Evolutionary conservation across 2,888 invertebrate genomes (phyloP), one percentile per base, ranked within the genome.

Genomic region (Hypena proboscidalis): DNA sequence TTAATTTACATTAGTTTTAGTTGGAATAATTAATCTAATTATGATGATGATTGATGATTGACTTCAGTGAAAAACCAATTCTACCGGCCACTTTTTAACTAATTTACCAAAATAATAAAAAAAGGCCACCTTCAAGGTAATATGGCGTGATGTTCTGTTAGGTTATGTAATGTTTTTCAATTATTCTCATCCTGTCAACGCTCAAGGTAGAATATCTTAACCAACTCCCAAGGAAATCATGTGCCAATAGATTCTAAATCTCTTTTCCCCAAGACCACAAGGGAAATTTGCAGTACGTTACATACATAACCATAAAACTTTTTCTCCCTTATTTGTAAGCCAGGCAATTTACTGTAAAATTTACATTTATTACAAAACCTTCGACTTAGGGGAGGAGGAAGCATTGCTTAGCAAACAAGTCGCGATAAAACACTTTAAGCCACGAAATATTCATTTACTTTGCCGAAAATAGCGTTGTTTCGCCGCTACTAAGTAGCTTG

Each of bases 391-490:
- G 27, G 21, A 62, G 23, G 53, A 58, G 58, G 62, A 58, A 58
- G 45, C 35, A 17, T 11, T 26, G 10, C 40, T 46, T 60, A 56
- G 64, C 48, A 59, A 43, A 36, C 27, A 47, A 59, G 35, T 30
- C 23, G 40, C 43, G 44, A 48, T 64, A 59, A 61, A 61, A 35
- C 19, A 30, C 39, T 51, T 22, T 52, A 56, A 52, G 56, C 48
- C 56, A 17, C 52, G 48, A 56, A 44, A 61, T 60, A 41, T 49
- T 39, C 52, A 61, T 61, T 64, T 46, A 56, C 55, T 51, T 55
- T 48, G 40, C 37, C 30, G 26, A 20, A 44, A 36, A 48, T 51
- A 46, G 43, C 8, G 10, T 26, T 35, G 29, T 51, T 48, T 59
- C 43, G 37, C 44, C 25, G 17, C 13, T 41, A 54, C 44, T 51